Conservation (phyloP, 2,888 invertebrate genomes). For the Acrobasis suavella region DNA sequence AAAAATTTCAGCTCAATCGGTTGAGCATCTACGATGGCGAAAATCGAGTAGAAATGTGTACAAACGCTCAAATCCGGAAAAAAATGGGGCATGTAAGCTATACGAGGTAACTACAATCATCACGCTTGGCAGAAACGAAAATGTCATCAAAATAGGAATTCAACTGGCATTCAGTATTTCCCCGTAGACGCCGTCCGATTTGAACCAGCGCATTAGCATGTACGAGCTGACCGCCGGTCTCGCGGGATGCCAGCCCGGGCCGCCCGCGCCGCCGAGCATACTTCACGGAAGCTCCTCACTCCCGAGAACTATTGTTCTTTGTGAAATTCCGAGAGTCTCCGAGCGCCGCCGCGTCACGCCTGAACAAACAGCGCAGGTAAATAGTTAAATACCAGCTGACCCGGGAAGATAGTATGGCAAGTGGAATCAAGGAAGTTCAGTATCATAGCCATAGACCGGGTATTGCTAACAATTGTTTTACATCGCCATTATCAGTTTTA, state of each 20-base stretch:
- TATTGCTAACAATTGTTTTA: too few species aligned
- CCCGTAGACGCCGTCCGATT: not conserved
- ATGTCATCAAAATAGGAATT: not conserved
- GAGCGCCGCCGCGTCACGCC: constrained; percentile 37
- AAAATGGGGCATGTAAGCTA: too few species aligned
- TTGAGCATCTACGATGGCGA: too few species aligned
- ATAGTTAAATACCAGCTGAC: constrained; percentile 44
- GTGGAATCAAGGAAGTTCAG: too few species aligned
- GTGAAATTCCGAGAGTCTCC: constrained; percentile 50
- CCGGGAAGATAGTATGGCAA: not conserved
- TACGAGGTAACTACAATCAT: too few species aligned
- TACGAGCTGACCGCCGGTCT: not conserved
- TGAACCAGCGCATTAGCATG: constrained; percentile 15
- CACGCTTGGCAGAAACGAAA: not conserved
- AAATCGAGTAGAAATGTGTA: too few species aligned
- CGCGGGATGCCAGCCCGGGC: not conserved
- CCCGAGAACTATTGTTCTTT: constrained; percentile 44
- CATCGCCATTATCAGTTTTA: too few species aligned
- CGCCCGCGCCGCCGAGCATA: not conserved
- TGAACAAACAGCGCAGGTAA: constrained; percentile 56
- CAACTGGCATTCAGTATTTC: not conserved
- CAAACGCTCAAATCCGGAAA: too few species aligned
- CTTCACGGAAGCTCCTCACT: constrained; percentile 25
- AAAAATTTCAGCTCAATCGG: too few species aligned
- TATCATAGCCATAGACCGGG: too few species aligned